Evolutionary conservation across 2,888 invertebrate species (phyloP).

Genomic region (Philereme transversata): DNA sequence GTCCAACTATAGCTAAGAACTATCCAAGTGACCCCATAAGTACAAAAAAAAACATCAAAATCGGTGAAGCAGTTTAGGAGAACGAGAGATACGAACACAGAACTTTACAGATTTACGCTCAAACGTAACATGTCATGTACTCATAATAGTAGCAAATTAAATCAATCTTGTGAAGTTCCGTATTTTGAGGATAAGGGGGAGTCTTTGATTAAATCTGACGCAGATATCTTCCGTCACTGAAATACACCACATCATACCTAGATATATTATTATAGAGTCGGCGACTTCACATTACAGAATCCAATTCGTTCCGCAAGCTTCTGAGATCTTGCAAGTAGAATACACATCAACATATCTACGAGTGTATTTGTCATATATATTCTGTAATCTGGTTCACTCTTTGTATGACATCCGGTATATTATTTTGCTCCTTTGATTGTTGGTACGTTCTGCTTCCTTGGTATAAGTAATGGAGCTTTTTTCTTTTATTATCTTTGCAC

Average conservation of each 20-base stretch:
- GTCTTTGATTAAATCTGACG: slow-evolving; percentile 31
- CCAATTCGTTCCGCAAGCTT: slow-evolving; percentile 67
- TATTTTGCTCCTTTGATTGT: slow-evolving; percentile 57
- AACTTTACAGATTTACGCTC: not conserved
- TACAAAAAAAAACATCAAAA: too few relatives aligned
- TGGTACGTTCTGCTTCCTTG: slow-evolving; percentile 44
- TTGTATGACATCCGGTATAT: slow-evolving; percentile 72
- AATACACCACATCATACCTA: not conserved
- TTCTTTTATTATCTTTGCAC: slow-evolving; percentile 28
- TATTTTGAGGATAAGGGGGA: slow-evolving; percentile 5
- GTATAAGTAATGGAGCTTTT: slow-evolving; percentile 43
- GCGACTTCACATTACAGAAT: slow-evolving; percentile 35
- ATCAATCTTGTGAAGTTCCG: slow-evolving; percentile 5
- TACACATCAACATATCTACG: not conserved
- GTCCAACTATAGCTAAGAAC: too few relatives aligned
- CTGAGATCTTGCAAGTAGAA: slow-evolving; percentile 50
- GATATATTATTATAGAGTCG: not conserved
- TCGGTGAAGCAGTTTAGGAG: too few relatives aligned
- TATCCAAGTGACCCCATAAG: too few relatives aligned
- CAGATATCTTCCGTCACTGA: slow-evolving; percentile 14
- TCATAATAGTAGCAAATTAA: slow-evolving; percentile 2
- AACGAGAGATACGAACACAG: too few relatives aligned
- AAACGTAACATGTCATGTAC: not conserved
- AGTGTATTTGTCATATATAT: slow-evolving; percentile 4
- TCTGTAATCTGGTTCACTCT: slow-evolving; percentile 43